Conservation (phyloP, 2,888 invertebrate species). For the Leptinotarsa peninsularis region DNA sequence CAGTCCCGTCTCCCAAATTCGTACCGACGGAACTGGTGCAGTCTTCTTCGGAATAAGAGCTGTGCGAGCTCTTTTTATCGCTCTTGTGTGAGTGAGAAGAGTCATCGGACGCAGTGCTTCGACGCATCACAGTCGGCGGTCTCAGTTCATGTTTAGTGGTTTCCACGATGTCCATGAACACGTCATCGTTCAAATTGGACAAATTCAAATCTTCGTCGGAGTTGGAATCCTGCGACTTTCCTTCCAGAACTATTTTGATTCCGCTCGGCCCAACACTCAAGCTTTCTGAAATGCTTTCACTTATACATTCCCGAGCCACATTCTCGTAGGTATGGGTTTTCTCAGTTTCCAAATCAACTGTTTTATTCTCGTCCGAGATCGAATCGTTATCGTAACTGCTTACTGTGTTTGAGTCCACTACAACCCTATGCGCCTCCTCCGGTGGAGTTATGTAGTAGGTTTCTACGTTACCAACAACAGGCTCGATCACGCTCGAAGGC, state of each 20-base stretch:
- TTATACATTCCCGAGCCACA: slow-evolving; percentile 60
- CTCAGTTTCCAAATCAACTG: slow-evolving; percentile 69
- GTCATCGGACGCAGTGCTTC: slow-evolving; percentile 64
- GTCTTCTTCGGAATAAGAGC: slow-evolving; percentile 79
- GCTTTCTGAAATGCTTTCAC: slow-evolving; percentile 63
- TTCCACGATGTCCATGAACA: slow-evolving; percentile 63
- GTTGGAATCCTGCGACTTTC: slow-evolving; percentile 61
- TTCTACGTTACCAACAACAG: slow-evolving; percentile 82
- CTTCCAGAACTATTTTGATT: slow-evolving; percentile 63
- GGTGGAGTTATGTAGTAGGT: slow-evolving; percentile 84
- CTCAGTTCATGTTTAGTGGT: slow-evolving; percentile 60
- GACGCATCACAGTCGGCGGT: slow-evolving; percentile 64
- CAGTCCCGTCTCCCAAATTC: slow-evolving; percentile 82
- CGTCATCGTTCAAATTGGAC: slow-evolving; percentile 65
- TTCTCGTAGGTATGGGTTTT: slow-evolving; percentile 65
- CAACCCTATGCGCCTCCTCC: slow-evolving; percentile 82
- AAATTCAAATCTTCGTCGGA: slow-evolving; percentile 69
- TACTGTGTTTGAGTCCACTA: slow-evolving; percentile 76
- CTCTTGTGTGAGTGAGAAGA: slow-evolving; percentile 62
- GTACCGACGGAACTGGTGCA: slow-evolving; percentile 80
- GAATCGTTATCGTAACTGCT: slow-evolving; percentile 72
- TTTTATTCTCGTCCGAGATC: slow-evolving; percentile 78
- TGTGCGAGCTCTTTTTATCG: slow-evolving; percentile 67
- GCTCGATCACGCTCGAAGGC: slow-evolving; percentile 78
- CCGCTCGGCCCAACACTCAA: slow-evolving; percentile 63